phyloP scores from a whole-genome alignment of 1,140 invertebrate genomes.

The Amphibalanus amphitrite region DNA sequence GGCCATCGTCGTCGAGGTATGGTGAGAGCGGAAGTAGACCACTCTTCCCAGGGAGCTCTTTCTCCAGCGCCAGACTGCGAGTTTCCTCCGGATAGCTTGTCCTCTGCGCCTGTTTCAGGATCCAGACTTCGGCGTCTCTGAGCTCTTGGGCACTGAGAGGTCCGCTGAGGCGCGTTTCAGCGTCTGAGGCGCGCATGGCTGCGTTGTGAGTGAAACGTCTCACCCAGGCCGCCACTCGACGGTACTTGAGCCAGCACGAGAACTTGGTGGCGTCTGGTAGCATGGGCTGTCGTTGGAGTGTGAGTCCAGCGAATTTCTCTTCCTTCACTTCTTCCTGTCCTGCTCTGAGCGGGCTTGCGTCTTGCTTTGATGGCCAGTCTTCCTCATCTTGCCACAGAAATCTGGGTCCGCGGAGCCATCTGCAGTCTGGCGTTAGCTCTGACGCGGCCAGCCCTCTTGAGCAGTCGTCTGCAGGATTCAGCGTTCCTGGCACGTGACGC shows the following conservation, averaged over 20 bases:
- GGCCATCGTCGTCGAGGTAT: background rate
- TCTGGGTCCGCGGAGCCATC: background rate
- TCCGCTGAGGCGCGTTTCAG: no score
- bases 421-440: background rate
- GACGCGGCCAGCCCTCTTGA: no score
- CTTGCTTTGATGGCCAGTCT: background rate
- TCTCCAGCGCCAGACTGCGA: background rate
- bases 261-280: background rate
- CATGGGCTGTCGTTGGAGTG: background rate
- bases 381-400: background rate
- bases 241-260: background rate
- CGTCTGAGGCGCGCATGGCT: no score
- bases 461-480: background rate
- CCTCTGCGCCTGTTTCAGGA: no score
- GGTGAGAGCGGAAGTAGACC: background rate
- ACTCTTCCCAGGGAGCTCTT: background rate
- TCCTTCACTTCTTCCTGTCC: background rate
- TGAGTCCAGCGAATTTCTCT: background rate
- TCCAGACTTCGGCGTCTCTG: background rate
- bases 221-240: no score
- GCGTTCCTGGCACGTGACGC: background rate
- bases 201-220: no score
- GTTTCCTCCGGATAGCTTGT: background rate
- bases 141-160: background rate
- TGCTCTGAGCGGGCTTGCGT: background rate